Percentiles rank a stretch among this genome's conserved stretches.
phyloP scores from a whole-genome alignment of 2,888 invertebrate genomes.

The Epinotia nisella region DNA sequence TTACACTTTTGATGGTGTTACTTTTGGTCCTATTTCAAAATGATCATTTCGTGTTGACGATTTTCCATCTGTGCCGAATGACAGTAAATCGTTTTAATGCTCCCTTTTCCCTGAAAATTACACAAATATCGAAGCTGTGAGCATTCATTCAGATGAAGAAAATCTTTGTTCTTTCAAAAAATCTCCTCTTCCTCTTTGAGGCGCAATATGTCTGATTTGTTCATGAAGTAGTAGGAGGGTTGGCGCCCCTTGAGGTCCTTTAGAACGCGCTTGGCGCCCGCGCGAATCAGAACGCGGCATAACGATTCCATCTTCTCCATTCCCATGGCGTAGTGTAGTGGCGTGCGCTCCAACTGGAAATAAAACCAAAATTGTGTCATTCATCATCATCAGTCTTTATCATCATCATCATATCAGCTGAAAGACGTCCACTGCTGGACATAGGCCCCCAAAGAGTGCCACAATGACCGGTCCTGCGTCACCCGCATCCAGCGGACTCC shows the following conservation, averaged over 20 bases:
- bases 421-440: no score
- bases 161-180: conserved; percentile 64
- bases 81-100: no score
- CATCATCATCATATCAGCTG: no score
- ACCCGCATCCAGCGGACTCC: no score
- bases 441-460: no score
- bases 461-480: no score
- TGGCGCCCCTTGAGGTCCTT: conserved; percentile 96
- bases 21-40: no score
- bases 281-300: conserved; percentile 91
- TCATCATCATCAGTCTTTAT: not conserved
- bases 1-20: no score
- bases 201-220: conserved; percentile 93
- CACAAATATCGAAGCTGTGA: no score
- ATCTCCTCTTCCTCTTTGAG: conserved; percentile 93
- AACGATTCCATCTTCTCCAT: conserved; percentile 92
- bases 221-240: conserved; percentile 96
- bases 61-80: no score
- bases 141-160: not conserved
- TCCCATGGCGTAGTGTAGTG: conserved; percentile 96
- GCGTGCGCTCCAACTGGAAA: conserved; percentile 92
- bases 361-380: conserved; percentile 1
- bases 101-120: no score
- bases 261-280: conserved; percentile 92
- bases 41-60: no score